phyloP scores from a whole-genome alignment of 1,140 invertebrate genomes.

The Hypsibius dujardini region DNA sequence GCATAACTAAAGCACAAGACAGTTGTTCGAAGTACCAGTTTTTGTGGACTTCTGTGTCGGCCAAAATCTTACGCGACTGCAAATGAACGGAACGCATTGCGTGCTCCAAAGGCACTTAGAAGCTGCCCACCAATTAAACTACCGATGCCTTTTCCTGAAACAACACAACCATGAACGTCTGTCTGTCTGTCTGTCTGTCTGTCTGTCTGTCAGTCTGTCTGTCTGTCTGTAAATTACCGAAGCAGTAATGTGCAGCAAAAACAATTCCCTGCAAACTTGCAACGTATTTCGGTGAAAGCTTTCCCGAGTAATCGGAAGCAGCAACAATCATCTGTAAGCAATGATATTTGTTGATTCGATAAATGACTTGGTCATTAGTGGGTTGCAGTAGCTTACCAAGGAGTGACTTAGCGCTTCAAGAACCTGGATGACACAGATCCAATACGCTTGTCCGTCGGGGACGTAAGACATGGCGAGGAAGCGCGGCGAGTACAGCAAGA shows the following conservation, averaged over 20 bases:
- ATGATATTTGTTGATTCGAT: no score
- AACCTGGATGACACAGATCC: background rate
- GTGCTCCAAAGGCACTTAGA: background rate
- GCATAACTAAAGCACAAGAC: no score
- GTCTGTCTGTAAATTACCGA: background rate
- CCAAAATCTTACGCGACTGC: background rate
- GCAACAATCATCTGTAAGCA: constrained; percentile 1
- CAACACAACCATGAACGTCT: background rate
- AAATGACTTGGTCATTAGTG: no score
- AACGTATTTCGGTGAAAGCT: background rate
- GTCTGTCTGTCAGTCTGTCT: no score
- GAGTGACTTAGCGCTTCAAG: background rate
- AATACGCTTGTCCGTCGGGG: constrained; percentile 1
- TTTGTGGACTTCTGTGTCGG: no score
- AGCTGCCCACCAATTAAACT: background rate
- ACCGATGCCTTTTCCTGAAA: constrained; percentile 8
- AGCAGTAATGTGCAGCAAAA: constrained; percentile 5
- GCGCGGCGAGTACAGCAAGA: background rate
- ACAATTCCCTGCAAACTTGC: background rate
- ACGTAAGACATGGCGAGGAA: constrained; percentile 6
- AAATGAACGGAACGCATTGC: background rate
- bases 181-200: no score
- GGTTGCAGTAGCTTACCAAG: constrained; percentile 10
- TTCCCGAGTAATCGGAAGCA: background rate
- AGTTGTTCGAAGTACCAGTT: no score